Percentiles rank a stretch among this genome's conserved stretches.
These are phyloP conservation scores for Allacma fusca DNA, from an alignment of 2,888 invertebrate genomes.

Conservation along the genomic window DNA sequence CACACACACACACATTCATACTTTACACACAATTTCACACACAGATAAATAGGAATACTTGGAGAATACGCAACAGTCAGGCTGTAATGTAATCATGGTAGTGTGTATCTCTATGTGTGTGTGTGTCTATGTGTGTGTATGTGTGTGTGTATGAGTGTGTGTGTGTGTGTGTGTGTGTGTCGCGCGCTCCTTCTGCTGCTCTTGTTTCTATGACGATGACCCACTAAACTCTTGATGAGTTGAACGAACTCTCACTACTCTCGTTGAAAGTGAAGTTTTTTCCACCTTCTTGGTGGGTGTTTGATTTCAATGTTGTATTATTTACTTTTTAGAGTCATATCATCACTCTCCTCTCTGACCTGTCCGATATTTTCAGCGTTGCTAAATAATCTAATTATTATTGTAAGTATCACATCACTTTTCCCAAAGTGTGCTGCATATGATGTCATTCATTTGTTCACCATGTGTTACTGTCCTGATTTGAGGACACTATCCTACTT, in stretches of 20 bases:
- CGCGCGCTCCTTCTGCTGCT: slow-evolving; percentile 37
- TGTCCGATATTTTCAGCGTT: slow-evolving; percentile 18
- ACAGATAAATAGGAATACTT: background rate
- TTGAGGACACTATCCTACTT: slow-evolving; percentile 9
- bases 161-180: slow-evolving; percentile 31
- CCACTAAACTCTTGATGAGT: slow-evolving; percentile 41
- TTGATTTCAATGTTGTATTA: slow-evolving; percentile 23
- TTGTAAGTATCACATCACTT: background rate
- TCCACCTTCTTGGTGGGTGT: slow-evolving; percentile 20
- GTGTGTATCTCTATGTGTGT: slow-evolving; percentile 4
- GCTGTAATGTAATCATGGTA: background rate
- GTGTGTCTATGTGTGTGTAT: background rate
- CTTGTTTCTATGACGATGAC: slow-evolving; percentile 41
- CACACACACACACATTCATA: slow-evolving; percentile 17
- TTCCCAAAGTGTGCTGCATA: background rate
- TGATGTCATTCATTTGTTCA: slow-evolving; percentile 8
- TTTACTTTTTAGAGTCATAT: slow-evolving; percentile 4
- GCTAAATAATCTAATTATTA: slow-evolving; percentile 8
- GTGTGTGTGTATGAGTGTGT: slow-evolving; percentile 13
- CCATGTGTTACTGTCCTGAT: background rate
- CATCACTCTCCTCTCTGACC: slow-evolving; percentile 11
- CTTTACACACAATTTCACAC: slow-evolving; percentile 19
- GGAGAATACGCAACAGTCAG: slow-evolving; percentile 5
- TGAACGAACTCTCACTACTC: slow-evolving; percentile 43
- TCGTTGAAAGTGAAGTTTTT: slow-evolving; percentile 44